Percentiles rank a stretch among this genome's conserved stretches.
Evolutionary conservation across 2,113 vertebrate species (phyloP).

Genomic region (Hipposideros armiger): DNA sequence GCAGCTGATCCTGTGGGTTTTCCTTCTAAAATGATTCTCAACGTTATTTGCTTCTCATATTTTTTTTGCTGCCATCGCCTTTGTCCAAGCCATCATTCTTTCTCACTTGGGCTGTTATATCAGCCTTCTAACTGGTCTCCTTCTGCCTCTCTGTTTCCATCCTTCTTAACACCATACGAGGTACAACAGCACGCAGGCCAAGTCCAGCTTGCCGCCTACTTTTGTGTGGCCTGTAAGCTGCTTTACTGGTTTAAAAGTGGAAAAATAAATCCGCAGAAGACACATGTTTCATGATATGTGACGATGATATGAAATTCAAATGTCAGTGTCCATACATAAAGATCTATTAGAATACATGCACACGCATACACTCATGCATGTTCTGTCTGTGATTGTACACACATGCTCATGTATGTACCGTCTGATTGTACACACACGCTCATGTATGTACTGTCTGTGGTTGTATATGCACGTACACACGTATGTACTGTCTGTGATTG

Average conservation of each 20-base stretch:
- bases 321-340: neutral
- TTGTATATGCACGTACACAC: too few species aligned
- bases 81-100: neutral
- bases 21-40: neutral
- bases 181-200: neutral
- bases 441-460: too few species aligned
- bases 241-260: neutral
- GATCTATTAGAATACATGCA: neutral
- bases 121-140: neutral
- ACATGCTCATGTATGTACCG: too few species aligned
- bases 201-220: neutral
- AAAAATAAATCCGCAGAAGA: neutral
- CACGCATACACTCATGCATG: too few species aligned
- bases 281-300: neutral
- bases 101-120: too few species aligned
- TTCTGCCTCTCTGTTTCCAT: neutral
- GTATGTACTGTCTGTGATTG: too few species aligned
- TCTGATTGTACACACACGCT: too few species aligned
- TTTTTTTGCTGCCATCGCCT: neutral
- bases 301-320: neutral
- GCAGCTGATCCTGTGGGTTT: neutral
- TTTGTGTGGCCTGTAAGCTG: neutral
- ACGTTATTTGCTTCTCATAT: neutral
- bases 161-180: rapidly evolving
- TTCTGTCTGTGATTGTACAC: neutral